Evolutionary conservation across 2,113 vertebrate genomes (phyloP).

Genomic region (Myxocyprinus asiaticus): DNA sequence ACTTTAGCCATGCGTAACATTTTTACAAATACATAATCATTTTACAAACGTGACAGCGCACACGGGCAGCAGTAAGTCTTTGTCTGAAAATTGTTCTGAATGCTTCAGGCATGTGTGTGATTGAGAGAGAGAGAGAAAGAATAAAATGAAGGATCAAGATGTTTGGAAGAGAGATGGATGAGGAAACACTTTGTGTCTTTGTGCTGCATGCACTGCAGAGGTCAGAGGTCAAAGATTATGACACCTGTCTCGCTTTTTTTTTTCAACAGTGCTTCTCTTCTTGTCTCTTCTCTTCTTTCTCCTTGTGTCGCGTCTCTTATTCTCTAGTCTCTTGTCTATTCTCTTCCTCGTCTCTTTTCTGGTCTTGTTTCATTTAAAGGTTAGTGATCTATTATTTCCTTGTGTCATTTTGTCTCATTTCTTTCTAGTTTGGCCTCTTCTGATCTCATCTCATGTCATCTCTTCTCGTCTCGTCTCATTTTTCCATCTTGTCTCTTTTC

Average conservation of each 20-base stretch:
- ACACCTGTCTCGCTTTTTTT: constrained; percentile 49
- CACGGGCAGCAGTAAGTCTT: not conserved
- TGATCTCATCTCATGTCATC: too few species aligned
- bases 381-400: too few species aligned
- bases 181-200: too few species aligned
- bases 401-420: not conserved
- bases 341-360: not conserved
- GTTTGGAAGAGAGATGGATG: too few species aligned
- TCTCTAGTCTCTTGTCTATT: not conserved
- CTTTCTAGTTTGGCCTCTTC: too few species aligned
- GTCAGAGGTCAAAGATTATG: constrained; percentile 53
- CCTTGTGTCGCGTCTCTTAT: too few species aligned
- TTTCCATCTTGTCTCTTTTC: too few species aligned
- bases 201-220: not conserved
- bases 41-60: constrained; percentile 21
- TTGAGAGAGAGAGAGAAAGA: not conserved
- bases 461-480: too few species aligned
- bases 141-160: too few species aligned
- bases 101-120: too few species aligned
- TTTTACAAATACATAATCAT: constrained; percentile 41
- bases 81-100: not conserved
- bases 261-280: not conserved
- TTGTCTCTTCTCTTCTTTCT: constrained; percentile 1
- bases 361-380: too few species aligned
- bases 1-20: constrained; percentile 25